Evolutionary conservation across 1,140 invertebrate genomes (phyloP).

Genomic region (Ceratina calcarata): DNA sequence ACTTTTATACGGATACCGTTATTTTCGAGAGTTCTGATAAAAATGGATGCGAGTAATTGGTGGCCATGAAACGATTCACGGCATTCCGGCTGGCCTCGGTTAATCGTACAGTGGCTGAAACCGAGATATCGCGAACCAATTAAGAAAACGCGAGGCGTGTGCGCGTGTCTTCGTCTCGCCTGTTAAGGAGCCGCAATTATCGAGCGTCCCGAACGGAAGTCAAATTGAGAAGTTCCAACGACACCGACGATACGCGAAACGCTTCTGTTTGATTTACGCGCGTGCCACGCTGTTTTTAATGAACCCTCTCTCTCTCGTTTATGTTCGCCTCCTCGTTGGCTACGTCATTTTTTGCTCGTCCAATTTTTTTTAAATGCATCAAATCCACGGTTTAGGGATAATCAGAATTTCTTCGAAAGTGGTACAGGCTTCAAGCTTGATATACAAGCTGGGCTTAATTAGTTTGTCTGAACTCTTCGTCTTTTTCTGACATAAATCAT

Average conservation of each 20-base stretch:
- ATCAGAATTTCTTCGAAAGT: neutral
- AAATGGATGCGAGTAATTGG: constrained; percentile 26
- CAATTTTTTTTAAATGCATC: neutral
- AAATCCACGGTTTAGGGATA: no score
- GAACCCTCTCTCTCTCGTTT: constrained; percentile 17
- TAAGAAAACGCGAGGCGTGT: constrained; percentile 53
- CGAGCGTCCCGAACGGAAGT: constrained; percentile 59
- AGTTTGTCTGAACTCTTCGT: no score
- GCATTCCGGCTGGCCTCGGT: neutral
- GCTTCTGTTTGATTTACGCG: constrained; percentile 42
- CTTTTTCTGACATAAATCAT: no score
- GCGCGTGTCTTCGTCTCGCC: constrained; percentile 55
- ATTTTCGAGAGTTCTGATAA: neutral
- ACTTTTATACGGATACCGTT: neutral
- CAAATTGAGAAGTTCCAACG: constrained; percentile 68
- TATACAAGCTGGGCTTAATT: neutral
- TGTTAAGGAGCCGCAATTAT: constrained; percentile 65
- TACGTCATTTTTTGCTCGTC: neutral
- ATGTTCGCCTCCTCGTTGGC: constrained; percentile 3
- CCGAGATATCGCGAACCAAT: constrained; percentile 57
- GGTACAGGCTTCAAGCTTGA: neutral
- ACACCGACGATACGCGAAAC: constrained; percentile 27
- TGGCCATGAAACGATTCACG: constrained; percentile 15
- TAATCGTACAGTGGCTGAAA: constrained; percentile 27
- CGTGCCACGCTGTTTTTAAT: constrained; percentile 16